Evolutionary conservation across 2,888 invertebrate species (phyloP), one percentile per base, ranked within the genome.

Genomic region (Protophormia terraenovae): DNA sequence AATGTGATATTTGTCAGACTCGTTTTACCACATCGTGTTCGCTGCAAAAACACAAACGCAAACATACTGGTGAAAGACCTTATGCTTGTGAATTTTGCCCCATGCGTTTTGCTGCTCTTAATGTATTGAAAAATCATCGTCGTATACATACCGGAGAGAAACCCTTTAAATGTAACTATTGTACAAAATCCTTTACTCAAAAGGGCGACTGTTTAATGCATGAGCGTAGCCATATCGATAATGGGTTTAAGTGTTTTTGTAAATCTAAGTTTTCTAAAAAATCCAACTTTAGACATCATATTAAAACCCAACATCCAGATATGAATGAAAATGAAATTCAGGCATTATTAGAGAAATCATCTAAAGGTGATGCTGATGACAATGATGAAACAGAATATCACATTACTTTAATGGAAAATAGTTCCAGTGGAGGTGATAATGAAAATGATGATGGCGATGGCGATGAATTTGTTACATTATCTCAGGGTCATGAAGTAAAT

Each of bases 11-110:
- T 6, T 95, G 95, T 55, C 93, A 93, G 0, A 92, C 93, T 10
- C 93, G 93, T 0, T 95, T 95, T 88, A 95, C 95, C 0, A 95
- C 95, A 0, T 94, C 94, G 12, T 94, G 94, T 58, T 94, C 95
- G 0, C 87, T 95, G 19, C 93, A 93, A 22, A 95, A 95, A 73
- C 95, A 95, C 84, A 91, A 93, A 1, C 91, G 95, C 0, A 94
- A 93, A 6, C 95, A 95, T 88, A 94, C 94, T 0, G 95, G 95
- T 0, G 95, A 95, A 83, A 89, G 94, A 0, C 95, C 94, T 0
- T 95, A 94, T 87, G 93, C 93, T 0, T 95, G 95, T 84, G 94
- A 95, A 35, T 89, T 94, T 1, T 95, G 95, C 66, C 93, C 94
- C 0, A 94, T 94, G 94, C 93, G 93, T 0, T 93, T 95, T 72